phyloP scores from a whole-genome alignment of 2,888 invertebrate genomes.

The Polymixis lichenea region DNA sequence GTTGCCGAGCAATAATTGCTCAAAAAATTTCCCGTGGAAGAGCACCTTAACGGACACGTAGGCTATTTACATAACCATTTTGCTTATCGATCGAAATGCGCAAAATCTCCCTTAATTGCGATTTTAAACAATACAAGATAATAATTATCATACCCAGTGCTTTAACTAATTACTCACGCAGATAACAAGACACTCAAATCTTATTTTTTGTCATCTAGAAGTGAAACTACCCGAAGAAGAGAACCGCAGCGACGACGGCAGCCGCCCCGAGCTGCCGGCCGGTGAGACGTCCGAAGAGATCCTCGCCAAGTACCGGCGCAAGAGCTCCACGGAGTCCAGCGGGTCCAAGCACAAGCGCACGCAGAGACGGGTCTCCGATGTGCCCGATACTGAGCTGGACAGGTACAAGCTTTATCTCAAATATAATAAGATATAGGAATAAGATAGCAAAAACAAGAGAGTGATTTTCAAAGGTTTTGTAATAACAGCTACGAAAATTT shows the following conservation, averaged over 20 bases:
- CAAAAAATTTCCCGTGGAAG: no score
- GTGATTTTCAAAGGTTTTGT: no score
- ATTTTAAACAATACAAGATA: not conserved
- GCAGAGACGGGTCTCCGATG: slow-evolving; percentile 75
- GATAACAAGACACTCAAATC: not conserved
- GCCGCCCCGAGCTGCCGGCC: slow-evolving; percentile 70
- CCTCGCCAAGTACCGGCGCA: slow-evolving; percentile 97
- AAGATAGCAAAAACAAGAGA: no score
- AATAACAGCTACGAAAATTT: no score
- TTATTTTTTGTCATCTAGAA: slow-evolving; percentile 64
- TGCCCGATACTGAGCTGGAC: slow-evolving; percentile 77
- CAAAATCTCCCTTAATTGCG: not conserved
- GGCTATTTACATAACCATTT: not conserved
- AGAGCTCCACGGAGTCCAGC: slow-evolving; percentile 88
- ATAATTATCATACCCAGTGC: not conserved
- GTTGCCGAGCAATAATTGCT: no score
- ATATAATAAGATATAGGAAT: no score
- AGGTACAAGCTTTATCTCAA: slow-evolving; percentile 65
- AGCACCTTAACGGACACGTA: not conserved
- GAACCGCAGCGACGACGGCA: slow-evolving; percentile 76
- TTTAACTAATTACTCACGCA: not conserved
- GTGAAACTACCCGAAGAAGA: slow-evolving; percentile 83
- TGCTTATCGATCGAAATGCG: not conserved
- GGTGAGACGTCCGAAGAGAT: slow-evolving; percentile 97
- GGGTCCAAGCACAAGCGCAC: slow-evolving; percentile 66